These are phyloP conservation scores for Ischnura elegans DNA, from an alignment of 2,888 invertebrate genomes.

Conservation along the genomic window DNA sequence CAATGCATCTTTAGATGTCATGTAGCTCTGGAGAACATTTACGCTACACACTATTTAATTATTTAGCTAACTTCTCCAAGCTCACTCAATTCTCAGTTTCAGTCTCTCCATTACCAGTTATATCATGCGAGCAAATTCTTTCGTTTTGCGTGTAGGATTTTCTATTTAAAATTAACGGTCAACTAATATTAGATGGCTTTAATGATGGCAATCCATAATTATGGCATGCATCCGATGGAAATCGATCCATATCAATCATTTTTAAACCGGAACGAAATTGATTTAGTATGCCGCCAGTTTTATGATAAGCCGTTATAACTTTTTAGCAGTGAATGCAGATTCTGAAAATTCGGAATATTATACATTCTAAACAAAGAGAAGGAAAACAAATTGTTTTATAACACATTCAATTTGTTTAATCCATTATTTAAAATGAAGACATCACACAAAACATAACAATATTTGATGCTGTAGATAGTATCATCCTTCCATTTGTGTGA, in stretches of 20 bases:
- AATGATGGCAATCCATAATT: conserved; percentile 43
- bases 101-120: conserved; percentile 41
- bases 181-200: conserved; percentile 28
- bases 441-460: conserved; percentile 64
- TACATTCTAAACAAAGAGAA: conserved; percentile 52
- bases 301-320: conserved; percentile 27
- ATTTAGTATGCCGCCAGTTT: conserved; percentile 50
- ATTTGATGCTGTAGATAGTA: conserved; percentile 60
- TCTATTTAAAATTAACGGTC: conserved; percentile 16
- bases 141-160: not conserved
- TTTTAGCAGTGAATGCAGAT: conserved; percentile 12
- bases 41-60: not conserved
- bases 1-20: conserved; percentile 9
- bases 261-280: not conserved
- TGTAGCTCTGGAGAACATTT: conserved; percentile 17
- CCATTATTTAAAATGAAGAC: conserved; percentile 63
- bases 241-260: conserved; percentile 20
- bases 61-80: conserved; percentile 40
- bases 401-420: conserved; percentile 66
- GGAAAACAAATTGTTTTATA: conserved; percentile 61
- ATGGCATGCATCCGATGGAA: conserved; percentile 43
- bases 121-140: conserved; percentile 32
- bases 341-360: conserved; percentile 7
- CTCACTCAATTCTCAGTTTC: not conserved
- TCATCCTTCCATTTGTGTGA: conserved; percentile 63